These are phyloP conservation scores for Tapirus indicus DNA, from an alignment of 2,797 vertebrate genomes.

Conservation along the genomic window DNA sequence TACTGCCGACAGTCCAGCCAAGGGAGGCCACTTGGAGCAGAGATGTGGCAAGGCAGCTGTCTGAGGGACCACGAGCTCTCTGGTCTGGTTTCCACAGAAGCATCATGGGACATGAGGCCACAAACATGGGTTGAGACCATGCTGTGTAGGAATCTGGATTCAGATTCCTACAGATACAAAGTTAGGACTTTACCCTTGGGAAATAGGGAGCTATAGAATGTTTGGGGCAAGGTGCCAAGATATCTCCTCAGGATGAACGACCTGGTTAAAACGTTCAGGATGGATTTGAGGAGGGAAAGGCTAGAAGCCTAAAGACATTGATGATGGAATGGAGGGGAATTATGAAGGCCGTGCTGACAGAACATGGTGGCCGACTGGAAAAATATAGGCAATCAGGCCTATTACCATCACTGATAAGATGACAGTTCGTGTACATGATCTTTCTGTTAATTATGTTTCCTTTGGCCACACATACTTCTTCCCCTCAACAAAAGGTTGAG, in stretches of 20 bases:
- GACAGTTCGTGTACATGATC: not conserved
- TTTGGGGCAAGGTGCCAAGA: not conserved
- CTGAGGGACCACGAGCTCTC: not conserved
- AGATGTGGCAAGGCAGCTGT: not conserved
- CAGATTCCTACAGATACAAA: not conserved
- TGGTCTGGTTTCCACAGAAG: not conserved
- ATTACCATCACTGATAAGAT: not conserved
- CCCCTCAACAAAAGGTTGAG: not conserved
- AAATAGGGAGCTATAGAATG: not conserved
- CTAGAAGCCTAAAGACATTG: not conserved
- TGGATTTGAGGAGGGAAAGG: not conserved
- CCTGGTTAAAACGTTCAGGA: not conserved
- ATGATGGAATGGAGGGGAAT: not conserved
- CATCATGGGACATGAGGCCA: not conserved
- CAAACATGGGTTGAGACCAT: not conserved
- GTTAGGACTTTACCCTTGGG: not conserved
- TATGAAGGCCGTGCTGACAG: not conserved
- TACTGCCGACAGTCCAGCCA: not conserved
- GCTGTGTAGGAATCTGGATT: not conserved
- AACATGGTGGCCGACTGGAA: not conserved
- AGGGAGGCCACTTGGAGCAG: not conserved
- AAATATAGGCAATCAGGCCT: not conserved
- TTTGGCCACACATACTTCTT: conserved; percentile 7
- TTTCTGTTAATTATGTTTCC: not conserved
- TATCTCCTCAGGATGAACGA: not conserved